Base-by-base conservation (phyloP, 1,140 invertebrate species). In the Zaprionus nigranus region DNA sequence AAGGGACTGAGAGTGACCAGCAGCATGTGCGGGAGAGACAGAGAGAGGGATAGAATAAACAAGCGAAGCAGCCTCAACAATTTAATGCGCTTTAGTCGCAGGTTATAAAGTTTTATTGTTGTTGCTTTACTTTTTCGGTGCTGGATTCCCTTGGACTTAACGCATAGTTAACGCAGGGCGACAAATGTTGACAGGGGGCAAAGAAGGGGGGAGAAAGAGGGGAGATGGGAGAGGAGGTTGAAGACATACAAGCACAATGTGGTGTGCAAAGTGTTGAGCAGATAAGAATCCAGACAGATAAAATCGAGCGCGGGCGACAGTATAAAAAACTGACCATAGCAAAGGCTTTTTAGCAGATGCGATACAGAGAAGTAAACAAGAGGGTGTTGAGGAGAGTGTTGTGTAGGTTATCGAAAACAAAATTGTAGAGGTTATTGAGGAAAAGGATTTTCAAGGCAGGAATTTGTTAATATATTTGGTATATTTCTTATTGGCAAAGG, bases 51-150 rank as follows among this genome's bases (percentile, higher is more conserved):
- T 13, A 34, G 17, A 24, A n/a, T 0, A 12, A 15, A 22, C n/a
- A 63, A 22, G 34, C 1, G n/a, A 13, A 26, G 15, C 53, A 28
- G 20, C 15, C 40, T 54, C 17, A 63, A 70, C 43, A 82, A 46
- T 75, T 81, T 75, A 75, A 81, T 80, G 75, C 75, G 75, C 61
- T 78, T 80, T 70, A 72, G 58, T 56, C 73, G 61, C 58, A 26
- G 58, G n/a, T 11, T 56, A 46, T 46, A 69, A 79, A 65, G 63
- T 73, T 79, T 79, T 85, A 72, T 82, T 69, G 65, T 72, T 65
- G 53, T 56, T 56, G 22, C 1, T 51, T 3, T 17, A 11, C 7
- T 51, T 51, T 57, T 63, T 56, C 56, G 63, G 43, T 49, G 28
- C 57, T 26, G 40, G 71, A 58, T 70, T 70, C 66, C n/a, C 20